Conservation (phyloP, 2,797 vertebrate genomes). For the Pseudotriccus pelzelni region DNA sequence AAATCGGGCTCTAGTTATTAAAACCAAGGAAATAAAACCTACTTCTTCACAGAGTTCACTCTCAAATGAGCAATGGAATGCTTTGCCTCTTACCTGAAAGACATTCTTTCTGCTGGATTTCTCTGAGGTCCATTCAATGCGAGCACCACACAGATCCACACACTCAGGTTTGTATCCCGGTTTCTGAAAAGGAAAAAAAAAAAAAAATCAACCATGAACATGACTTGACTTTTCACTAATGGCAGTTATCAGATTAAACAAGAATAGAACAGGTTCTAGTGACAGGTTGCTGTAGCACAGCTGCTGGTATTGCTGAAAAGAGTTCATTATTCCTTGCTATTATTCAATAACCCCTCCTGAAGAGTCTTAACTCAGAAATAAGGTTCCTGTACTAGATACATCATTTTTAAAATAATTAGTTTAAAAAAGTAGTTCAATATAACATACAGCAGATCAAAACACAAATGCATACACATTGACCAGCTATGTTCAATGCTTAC, state of each 20-base stretch:
- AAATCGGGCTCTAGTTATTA: slow-evolving; percentile 1
- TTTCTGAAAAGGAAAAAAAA: slow-evolving; percentile 78
- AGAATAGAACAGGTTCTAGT: background rate
- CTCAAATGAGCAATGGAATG: slow-evolving; percentile 23
- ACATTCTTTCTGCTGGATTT: slow-evolving; percentile 93
- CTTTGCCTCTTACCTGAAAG: slow-evolving; percentile 83
- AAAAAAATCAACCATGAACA: background rate
- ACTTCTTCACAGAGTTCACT: background rate
- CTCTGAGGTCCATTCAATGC: slow-evolving; percentile 86
- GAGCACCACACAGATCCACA: slow-evolving; percentile 84
- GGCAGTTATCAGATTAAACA: background rate
- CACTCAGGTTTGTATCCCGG: slow-evolving; percentile 84
- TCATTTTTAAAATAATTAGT: background rate
- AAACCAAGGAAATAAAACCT: slow-evolving; percentile 33
- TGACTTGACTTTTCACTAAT: background rate
- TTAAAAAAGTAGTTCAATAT: background rate
- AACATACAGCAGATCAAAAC: background rate
- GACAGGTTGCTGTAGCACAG: background rate
- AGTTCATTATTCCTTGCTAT: background rate
- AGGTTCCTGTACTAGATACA: background rate
- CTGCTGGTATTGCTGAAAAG: background rate
- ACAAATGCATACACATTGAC: background rate
- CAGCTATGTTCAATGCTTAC: background rate
- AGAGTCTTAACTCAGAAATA: background rate
- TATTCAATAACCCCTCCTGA: background rate